phyloP scores from a whole-genome alignment of 1,140 invertebrate genomes.

The Bombus confusus region DNA sequence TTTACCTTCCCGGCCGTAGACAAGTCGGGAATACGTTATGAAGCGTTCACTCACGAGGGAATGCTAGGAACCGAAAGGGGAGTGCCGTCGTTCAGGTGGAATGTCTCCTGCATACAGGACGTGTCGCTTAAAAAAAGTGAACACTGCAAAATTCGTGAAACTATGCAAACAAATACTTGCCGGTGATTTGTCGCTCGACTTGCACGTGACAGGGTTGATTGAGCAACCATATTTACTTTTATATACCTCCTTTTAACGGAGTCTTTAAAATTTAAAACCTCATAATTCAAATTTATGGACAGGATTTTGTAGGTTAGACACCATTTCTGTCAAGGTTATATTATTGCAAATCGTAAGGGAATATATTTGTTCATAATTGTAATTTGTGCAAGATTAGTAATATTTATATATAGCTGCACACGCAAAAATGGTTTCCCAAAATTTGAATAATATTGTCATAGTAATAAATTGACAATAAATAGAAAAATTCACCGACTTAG shows the following conservation, averaged over 20 bases:
- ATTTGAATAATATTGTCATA: not conserved
- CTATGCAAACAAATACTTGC: slow-evolving; percentile 31
- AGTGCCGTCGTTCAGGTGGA: slow-evolving; percentile 36
- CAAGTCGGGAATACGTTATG: slow-evolving; percentile 48
- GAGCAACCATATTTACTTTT: not conserved
- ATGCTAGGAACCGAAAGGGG: slow-evolving; percentile 31
- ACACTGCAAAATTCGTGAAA: slow-evolving; percentile 31
- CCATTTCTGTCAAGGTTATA: not conserved
- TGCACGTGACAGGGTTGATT: not conserved
- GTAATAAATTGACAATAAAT: not conserved
- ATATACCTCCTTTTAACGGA: not conserved
- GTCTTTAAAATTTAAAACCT: not conserved
- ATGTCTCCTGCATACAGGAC: slow-evolving; percentile 27
- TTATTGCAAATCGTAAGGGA: not conserved
- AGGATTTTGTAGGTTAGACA: not conserved
- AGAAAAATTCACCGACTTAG: not conserved
- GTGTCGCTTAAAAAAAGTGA: not conserved
- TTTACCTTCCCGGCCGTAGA: slow-evolving; percentile 42
- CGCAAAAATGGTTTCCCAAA: not conserved
- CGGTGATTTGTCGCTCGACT: not conserved
- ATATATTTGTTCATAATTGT: not conserved
- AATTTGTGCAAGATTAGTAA: not conserved
- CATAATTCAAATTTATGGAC: not conserved
- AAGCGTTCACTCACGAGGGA: slow-evolving; percentile 1
- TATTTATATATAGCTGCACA: not conserved